phyloP scores from a whole-genome alignment of 1,140 invertebrate genomes.

The Microplitis demolitor region DNA sequence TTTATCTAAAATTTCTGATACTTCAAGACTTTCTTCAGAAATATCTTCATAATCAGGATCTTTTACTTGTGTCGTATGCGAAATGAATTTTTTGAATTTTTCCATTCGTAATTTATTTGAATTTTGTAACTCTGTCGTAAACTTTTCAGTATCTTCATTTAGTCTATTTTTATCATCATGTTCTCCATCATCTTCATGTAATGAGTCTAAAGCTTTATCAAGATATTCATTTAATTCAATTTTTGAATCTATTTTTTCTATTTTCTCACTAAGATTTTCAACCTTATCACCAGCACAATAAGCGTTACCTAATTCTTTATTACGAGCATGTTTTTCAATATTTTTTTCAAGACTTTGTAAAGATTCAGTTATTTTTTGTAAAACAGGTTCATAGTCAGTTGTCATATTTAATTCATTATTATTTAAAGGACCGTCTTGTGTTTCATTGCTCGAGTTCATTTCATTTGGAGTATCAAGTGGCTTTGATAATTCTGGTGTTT shows the following conservation, averaged over 20 bases:
- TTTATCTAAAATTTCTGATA: conserved; percentile 55
- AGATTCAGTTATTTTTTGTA: conserved; percentile 32
- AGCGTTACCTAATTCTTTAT: conserved; percentile 8
- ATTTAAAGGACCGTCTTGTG: background rate
- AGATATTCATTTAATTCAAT: background rate
- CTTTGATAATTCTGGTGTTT: conserved; percentile 14
- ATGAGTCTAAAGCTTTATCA: conserved; percentile 20
- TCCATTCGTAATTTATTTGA: background rate
- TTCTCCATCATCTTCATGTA: background rate
- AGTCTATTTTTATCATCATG: conserved; percentile 34
- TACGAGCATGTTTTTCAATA: conserved; percentile 15
- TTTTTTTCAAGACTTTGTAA: conserved; percentile 29
- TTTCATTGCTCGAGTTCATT: background rate
- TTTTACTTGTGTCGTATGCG: conserved; percentile 22
- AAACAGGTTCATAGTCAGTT: conserved; percentile 27
- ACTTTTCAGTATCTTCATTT: background rate
- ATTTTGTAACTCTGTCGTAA: background rate
- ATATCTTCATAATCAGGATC: conserved; percentile 59
- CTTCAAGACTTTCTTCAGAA: conserved; percentile 57
- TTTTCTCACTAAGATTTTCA: background rate
- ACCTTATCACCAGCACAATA: conserved; percentile 1
- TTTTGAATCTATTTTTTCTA: background rate
- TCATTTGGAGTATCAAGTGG: background rate
- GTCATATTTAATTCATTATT: conserved; percentile 24
- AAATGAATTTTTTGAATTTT: background rate